A percentile compares a stretch with the other conserved stretches of the same genome.
phyloP scores from a whole-genome alignment of 2,888 invertebrate genomes.

The Drosophila hawaiiensis region DNA sequence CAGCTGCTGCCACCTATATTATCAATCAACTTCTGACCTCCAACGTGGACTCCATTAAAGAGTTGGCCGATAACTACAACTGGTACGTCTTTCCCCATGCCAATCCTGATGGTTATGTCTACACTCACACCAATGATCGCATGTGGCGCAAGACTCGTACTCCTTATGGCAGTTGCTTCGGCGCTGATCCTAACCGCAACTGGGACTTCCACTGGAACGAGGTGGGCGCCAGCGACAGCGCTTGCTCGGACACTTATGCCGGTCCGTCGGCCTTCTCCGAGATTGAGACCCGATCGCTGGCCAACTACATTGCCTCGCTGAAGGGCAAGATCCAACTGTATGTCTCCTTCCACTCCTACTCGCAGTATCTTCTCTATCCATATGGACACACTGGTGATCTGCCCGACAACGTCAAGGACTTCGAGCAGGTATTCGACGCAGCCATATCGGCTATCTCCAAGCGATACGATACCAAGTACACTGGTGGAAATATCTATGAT shows the following conservation, averaged over 20 bases:
- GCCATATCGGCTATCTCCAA: constrained; percentile 85
- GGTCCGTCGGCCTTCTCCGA: constrained; percentile 91
- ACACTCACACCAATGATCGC: constrained; percentile 87
- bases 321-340: constrained; percentile 87
- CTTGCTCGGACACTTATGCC: constrained; percentile 88
- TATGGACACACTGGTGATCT: constrained; percentile 89
- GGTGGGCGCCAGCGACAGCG: constrained; percentile 87
- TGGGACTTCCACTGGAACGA: constrained; percentile 90
- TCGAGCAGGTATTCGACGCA: constrained; percentile 83
- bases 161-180: constrained; percentile 86
- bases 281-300: constrained; percentile 85
- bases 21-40: constrained; percentile 88
- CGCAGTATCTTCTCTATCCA: constrained; percentile 90
- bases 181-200: constrained; percentile 92
- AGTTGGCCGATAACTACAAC: constrained; percentile 87
- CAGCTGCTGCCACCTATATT: constrained; percentile 88
- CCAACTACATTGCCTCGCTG: constrained; percentile 87
- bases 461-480: constrained; percentile 88
- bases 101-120: constrained; percentile 93
- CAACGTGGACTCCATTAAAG: constrained; percentile 84
- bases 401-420: constrained; percentile 86
- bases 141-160: constrained; percentile 89
- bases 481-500: constrained; percentile 87
- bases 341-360: constrained; percentile 91
- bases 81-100: constrained; percentile 91